A percentile compares a stretch with the other conserved stretches of the same genome.
These are phyloP conservation scores for Drosophila anceps DNA, from an alignment of 2,888 invertebrate species.

Conservation along the genomic window DNA sequence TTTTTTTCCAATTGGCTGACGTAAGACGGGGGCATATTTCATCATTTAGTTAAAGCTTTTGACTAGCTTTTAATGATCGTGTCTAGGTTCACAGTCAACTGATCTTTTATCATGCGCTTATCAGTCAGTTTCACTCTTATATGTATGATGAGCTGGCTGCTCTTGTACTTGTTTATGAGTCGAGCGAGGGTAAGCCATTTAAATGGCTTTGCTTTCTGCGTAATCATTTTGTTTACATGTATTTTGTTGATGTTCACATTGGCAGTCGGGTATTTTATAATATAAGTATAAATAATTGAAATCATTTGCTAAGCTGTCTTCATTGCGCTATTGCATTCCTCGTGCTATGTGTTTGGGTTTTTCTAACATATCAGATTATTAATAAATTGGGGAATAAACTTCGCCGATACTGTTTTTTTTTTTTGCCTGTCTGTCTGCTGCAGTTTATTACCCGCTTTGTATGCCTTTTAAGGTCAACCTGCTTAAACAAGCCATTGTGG, in stretches of 20 bases:
- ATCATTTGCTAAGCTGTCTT: conserved; percentile 32
- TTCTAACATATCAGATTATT: not conserved
- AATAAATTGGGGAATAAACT: not conserved
- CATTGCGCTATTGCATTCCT: not conserved
- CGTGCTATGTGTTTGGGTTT: not conserved
- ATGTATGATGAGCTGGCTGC: conserved; percentile 36
- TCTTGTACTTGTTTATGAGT: conserved; percentile 12
- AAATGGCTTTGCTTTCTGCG: conserved; percentile 67
- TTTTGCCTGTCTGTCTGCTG: conserved; percentile 2
- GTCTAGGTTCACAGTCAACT: conserved; percentile 24
- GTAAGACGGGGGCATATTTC: conserved; percentile 47
- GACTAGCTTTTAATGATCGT: conserved; percentile 19
- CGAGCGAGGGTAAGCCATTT: conserved; percentile 24
- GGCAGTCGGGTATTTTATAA: conserved; percentile 9
- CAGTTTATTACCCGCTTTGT: conserved; percentile 17
- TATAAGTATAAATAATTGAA: conserved; percentile 51
- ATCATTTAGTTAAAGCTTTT: conserved; percentile 37
- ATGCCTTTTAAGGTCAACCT: conserved; percentile 66
- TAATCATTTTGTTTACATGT: conserved; percentile 77
- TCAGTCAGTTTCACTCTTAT: conserved; percentile 32
- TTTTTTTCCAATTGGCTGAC: conserved; percentile 40
- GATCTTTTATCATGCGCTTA: conserved; percentile 44
- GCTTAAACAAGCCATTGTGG: conserved; percentile 37
- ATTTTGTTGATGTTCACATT: conserved; percentile 35
- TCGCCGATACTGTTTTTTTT: not conserved